Conservation (phyloP, 2,888 invertebrate genomes). For the Brachyptera putata region DNA sequence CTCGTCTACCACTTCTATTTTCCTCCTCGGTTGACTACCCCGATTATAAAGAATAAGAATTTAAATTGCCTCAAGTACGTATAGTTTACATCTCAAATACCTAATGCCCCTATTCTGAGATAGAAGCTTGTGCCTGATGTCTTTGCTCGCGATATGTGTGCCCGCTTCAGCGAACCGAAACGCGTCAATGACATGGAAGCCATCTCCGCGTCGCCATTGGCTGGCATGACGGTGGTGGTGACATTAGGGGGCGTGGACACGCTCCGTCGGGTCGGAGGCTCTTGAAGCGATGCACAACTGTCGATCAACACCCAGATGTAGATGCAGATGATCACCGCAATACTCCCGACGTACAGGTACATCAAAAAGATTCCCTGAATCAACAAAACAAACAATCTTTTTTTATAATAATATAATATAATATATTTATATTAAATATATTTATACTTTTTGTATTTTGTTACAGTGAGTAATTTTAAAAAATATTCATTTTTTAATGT, state of each 20-base stretch:
- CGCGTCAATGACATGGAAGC: slow-evolving; percentile 46
- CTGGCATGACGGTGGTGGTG: slow-evolving; percentile 36
- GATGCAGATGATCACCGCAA: slow-evolving; percentile 52
- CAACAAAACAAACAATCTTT: no score
- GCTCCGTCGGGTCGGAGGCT: slow-evolving; percentile 25
- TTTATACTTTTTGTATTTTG: no score
- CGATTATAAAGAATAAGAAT: no score
- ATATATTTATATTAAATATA: no score
- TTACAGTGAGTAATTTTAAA: no score
- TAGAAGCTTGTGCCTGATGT: slow-evolving; percentile 52
- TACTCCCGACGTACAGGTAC: slow-evolving; percentile 52
- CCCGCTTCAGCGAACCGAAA: slow-evolving; percentile 50
- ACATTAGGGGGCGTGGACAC: slow-evolving; percentile 36
- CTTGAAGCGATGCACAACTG: slow-evolving; percentile 47
- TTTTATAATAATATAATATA: no score
- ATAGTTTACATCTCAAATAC: no score
- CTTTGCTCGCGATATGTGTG: slow-evolving; percentile 50
- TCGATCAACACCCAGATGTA: slow-evolving; percentile 52
- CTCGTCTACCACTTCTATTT: no score
- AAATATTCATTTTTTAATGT: no score
- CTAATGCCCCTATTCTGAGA: slow-evolving; percentile 50
- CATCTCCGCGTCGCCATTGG: slow-evolving; percentile 45
- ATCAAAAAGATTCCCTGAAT: slow-evolving; percentile 50
- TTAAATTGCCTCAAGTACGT: no score
- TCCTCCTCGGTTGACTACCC: no score